These are phyloP conservation scores for Mercenaria mercenaria DNA, from an alignment of 1,140 invertebrate species.

Conservation along the genomic window DNA sequence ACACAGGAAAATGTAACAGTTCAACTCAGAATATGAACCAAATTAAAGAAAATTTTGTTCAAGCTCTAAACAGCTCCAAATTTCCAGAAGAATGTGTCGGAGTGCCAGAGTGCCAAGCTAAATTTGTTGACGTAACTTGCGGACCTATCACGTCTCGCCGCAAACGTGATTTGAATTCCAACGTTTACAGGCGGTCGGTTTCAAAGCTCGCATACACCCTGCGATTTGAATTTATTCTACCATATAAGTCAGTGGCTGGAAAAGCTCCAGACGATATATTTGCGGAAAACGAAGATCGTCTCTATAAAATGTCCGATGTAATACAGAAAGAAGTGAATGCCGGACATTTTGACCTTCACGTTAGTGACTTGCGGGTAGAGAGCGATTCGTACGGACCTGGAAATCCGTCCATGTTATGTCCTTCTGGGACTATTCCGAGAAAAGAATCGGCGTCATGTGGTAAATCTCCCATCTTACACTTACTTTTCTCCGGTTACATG, in stretches of 20 bases:
- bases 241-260: neutral
- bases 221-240: constrained; percentile 18
- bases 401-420: neutral
- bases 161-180: constrained; percentile 5
- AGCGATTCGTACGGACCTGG: constrained; percentile 21
- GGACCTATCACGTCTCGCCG: constrained; percentile 2
- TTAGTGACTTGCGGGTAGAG: neutral
- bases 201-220: neutral
- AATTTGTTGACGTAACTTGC: constrained; percentile 12
- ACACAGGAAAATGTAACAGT: constrained; percentile 12
- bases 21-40: neutral
- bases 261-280: neutral
- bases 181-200: neutral
- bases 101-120: neutral
- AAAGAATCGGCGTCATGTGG: neutral
- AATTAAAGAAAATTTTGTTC: constrained; percentile 29
- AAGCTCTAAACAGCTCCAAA: constrained; percentile 20
- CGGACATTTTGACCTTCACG: constrained; percentile 9
- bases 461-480: too few species aligned
- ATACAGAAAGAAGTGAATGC: neutral
- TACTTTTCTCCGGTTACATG: neutral
- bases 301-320: constrained; percentile 2
- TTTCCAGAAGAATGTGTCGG: constrained; percentile 6
- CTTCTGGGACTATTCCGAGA: constrained; percentile 4
- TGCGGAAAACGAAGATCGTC: neutral